Base-by-base conservation (phyloP, 1,140 invertebrate species). In the Marisa cornuarietis region DNA sequence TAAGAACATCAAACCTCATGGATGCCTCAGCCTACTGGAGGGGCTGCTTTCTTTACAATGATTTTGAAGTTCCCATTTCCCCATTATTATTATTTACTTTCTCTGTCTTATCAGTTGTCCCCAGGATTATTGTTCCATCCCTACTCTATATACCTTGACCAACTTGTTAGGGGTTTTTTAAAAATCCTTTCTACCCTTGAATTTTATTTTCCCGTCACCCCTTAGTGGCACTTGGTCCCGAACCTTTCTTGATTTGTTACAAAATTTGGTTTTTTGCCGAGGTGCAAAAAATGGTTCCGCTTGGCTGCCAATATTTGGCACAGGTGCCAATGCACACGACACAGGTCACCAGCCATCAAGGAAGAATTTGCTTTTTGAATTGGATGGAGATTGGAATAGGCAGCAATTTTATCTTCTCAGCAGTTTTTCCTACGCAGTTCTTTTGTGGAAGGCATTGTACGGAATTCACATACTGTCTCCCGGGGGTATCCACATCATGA, bases 301-400 rank as follows among this genome's bases (percentile, higher is more conserved):
- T 22, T 61, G 74, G 26, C 31, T 65, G 76, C 76, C 76, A 77
- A 77, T 77, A 77, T 77, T 68, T 77, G 76, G 76, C 49, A 51
- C 51, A 31, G 14, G 9, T 14, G 54, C 54, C 58, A 11, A 13
- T 22, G 26, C 54, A 62, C 42, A 7, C 4, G 74, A 76, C 31
- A 76, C 42, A 58, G 54, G 20, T 69, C 20, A 68, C 54, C 61
- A 14, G 65, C 51, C 49, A 73, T 42, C 65, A 63, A 77, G 26
- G 76, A 51, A 68, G 76, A 1, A 2, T 58, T 58, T 58, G 54
- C 54, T 58, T 58, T n/a, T 58, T 58, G 54, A 58, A 58, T 58
- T 58, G 54, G 54, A 58, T 14, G 54, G 54, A 58, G 54, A 58
- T 58, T 58, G 54, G 62, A 68, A 77, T 77, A 77, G 76, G 76